Conservation (phyloP, 37 sponge, comb jelly and placozoan species). For the Spongilla lacustris region DNA sequence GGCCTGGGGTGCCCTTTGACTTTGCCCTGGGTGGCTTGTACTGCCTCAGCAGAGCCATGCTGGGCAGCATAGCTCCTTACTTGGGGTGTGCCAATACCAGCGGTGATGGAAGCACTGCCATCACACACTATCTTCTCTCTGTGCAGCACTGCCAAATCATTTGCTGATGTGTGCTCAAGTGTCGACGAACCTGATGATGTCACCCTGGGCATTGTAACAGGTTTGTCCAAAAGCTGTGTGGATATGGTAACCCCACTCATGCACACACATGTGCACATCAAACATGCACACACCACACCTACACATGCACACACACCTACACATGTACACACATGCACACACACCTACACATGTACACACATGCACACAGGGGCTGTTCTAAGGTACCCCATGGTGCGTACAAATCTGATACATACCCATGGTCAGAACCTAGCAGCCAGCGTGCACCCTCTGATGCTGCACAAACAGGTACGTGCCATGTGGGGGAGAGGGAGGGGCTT, state of each 20-base stretch:
- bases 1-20: conserved; percentile 22
- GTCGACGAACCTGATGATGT: conserved; percentile 58
- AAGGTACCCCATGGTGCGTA: conserved; percentile 23
- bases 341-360: neutral
- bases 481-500: too few species aligned
- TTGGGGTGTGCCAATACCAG: conserved; percentile 17
- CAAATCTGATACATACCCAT: conserved; percentile 49
- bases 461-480: conserved; percentile 5
- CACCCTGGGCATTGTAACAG: conserved; percentile 36
- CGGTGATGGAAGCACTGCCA: neutral
- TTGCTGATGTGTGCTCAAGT: conserved; percentile 21
- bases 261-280: neutral
- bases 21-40: conserved; percentile 74
- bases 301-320: neutral
- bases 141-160: conserved; percentile 28
- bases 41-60: conserved; percentile 56
- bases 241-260: neutral
- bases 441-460: conserved; percentile 2
- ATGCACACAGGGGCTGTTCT: conserved; percentile 13
- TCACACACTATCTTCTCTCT: too few species aligned
- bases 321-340: neutral
- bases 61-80: conserved; percentile 23
- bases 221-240: too few species aligned
- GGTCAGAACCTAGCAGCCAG: conserved; percentile 25
- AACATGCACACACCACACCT: too few species aligned